These are phyloP conservation scores for Pissodes strobi DNA, from an alignment of 1,140 invertebrate genomes.

Conservation along the genomic window DNA sequence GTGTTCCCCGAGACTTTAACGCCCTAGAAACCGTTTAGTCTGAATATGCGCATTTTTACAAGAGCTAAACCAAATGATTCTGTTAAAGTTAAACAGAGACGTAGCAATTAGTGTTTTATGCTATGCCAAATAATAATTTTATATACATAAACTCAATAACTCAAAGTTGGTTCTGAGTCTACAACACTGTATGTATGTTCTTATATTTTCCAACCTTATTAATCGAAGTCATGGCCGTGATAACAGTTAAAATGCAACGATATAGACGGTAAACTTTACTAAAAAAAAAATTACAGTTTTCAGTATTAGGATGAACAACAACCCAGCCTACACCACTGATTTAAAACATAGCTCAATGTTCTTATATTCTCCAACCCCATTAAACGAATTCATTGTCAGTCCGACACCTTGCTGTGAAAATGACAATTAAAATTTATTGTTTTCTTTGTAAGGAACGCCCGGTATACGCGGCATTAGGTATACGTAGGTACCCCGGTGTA, in stretches of 20 bases:
- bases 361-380: slow-evolving; percentile 7
- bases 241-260: too few relatives aligned
- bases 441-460: slow-evolving; percentile 30
- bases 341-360: neutral
- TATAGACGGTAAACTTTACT: too few relatives aligned
- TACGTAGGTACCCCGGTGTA: slow-evolving; percentile 15
- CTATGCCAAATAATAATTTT: too few relatives aligned
- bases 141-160: too few relatives aligned
- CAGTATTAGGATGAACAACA: too few relatives aligned
- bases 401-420: slow-evolving; percentile 32
- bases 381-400: slow-evolving; percentile 22
- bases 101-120: neutral
- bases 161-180: too few relatives aligned
- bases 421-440: slow-evolving; percentile 35
- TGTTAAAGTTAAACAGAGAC: neutral
- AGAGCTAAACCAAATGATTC: neutral
- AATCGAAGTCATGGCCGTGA: too few relatives aligned
- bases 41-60: neutral
- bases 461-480: slow-evolving; percentile 18
- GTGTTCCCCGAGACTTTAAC: slow-evolving; percentile 9
- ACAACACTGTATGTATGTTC: too few relatives aligned
- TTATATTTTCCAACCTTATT: too few relatives aligned
- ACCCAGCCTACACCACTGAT: neutral
- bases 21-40: neutral
- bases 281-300: too few relatives aligned